These are phyloP conservation scores for Nothoprocta pentlandii DNA, from an alignment of 2,113 vertebrate genomes.

Conservation along the genomic window DNA sequence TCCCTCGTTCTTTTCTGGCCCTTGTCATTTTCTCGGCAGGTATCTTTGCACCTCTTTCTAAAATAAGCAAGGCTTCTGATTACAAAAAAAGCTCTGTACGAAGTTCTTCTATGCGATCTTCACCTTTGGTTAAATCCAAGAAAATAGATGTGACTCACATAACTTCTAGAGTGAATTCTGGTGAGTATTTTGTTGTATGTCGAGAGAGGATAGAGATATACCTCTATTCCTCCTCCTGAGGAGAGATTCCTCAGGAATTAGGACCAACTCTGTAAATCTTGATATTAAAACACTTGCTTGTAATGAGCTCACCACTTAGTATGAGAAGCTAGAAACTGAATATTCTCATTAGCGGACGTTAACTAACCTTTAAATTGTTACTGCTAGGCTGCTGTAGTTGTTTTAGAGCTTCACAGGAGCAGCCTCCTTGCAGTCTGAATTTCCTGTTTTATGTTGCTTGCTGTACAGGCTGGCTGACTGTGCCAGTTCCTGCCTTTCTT, in stretches of 20 bases:
- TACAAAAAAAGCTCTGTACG: constrained; percentile 73
- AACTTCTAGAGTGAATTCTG: constrained; percentile 90
- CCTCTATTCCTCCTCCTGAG: too few species aligned
- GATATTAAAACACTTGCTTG: not conserved
- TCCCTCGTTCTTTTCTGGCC: not conserved
- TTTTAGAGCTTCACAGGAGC: not conserved
- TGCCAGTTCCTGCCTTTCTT: not conserved
- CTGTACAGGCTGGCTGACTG: not conserved
- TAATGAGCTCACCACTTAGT: not conserved
- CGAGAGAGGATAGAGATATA: not conserved
- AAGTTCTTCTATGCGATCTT: constrained; percentile 58
- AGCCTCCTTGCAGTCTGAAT: not conserved
- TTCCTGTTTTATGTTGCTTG: not conserved
- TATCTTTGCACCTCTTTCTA: constrained; percentile 96
- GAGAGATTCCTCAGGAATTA: not conserved
- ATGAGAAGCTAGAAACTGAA: not conserved
- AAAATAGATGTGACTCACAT: constrained; percentile 83
- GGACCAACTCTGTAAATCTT: not conserved
- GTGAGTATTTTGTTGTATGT: constrained; percentile 66
- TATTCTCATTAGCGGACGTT: not conserved
- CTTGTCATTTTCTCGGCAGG: constrained; percentile 69
- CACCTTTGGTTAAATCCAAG: constrained; percentile 74
- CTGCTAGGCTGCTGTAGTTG: not conserved
- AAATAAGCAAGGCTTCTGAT: constrained; percentile 90
- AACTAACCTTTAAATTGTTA: not conserved